phyloP scores from a whole-genome alignment of 2,797 vertebrate genomes.

The Myripristis jacobus region DNA sequence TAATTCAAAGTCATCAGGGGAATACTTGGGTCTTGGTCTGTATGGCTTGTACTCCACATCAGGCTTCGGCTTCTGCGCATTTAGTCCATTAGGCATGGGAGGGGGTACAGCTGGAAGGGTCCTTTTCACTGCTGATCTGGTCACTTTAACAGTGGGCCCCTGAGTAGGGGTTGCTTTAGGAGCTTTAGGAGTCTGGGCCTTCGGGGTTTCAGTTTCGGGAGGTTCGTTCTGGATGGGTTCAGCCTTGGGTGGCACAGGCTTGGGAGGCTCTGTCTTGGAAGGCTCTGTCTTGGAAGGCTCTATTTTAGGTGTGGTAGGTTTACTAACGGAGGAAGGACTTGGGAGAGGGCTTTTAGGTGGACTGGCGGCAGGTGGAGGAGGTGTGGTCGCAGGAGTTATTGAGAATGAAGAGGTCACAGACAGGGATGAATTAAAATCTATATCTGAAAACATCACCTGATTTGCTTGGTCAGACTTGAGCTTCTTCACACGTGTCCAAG shows the following conservation, averaged over 20 bases:
- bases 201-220: constrained; percentile 70
- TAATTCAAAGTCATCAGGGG: constrained; percentile 85
- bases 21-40: constrained; percentile 84
- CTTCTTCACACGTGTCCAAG: constrained; percentile 97
- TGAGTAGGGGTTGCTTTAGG: constrained; percentile 51
- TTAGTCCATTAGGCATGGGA: constrained; percentile 85
- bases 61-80: constrained; percentile 73
- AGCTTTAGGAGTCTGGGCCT: constrained; percentile 57
- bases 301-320: constrained; percentile 45
- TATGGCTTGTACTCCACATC: constrained; percentile 84
- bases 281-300: constrained; percentile 54
- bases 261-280: constrained; percentile 44
- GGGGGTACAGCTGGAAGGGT: constrained; percentile 80
- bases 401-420: constrained; percentile 48
- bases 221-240: constrained; percentile 38
- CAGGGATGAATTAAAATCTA: constrained; percentile 68
- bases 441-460: constrained; percentile 83
- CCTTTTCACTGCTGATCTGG: constrained; percentile 70
- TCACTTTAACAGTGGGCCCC: constrained; percentile 66
- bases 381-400: constrained; percentile 24
- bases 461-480: constrained; percentile 91
- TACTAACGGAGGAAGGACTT: constrained; percentile 45
- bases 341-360: constrained; percentile 46
- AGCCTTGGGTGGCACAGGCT: constrained; percentile 31
- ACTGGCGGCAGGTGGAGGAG: constrained; percentile 41